Conservation (phyloP, 2,888 invertebrate species). For the Ptycholaimellus sp. region DNA sequence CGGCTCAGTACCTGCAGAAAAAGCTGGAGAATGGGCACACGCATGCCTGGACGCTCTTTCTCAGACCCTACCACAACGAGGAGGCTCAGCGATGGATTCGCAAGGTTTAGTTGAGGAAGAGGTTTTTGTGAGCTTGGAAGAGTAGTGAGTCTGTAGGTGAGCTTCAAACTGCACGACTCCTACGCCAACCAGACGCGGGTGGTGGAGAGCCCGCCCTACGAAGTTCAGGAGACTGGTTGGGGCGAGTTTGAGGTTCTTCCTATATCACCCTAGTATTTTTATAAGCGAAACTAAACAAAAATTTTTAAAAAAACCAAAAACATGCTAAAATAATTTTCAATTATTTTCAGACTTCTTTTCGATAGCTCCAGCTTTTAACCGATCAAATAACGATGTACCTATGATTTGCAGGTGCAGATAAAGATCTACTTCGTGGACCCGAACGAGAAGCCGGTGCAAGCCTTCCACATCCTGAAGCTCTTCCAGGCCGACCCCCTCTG, state of each 20-base stretch:
- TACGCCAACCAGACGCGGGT: slow-evolving; percentile 79
- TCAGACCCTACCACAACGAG: slow-evolving; percentile 55
- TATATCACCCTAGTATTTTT: background rate
- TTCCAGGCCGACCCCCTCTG: slow-evolving; percentile 48
- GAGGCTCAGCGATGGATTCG: slow-evolving; percentile 11
- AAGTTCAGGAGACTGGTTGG: slow-evolving; percentile 94
- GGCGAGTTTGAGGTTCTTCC: slow-evolving; percentile 66
- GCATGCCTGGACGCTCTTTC: slow-evolving; percentile 54
- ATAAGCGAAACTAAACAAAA: too few relatives aligned
- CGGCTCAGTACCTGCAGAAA: slow-evolving; percentile 78
- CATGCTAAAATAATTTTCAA: too few relatives aligned
- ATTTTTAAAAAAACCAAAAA: too few relatives aligned
- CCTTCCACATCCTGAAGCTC: slow-evolving; percentile 76
- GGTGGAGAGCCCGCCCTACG: slow-evolving; percentile 78
- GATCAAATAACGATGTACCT: too few relatives aligned
- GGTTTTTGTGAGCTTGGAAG: too few relatives aligned
- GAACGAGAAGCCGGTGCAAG: slow-evolving; percentile 72
- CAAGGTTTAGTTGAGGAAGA: slow-evolving; percentile 23
- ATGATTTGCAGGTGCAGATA: slow-evolving; percentile 45
- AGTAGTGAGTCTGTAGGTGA: slow-evolving; percentile 40
- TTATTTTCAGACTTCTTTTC: too few relatives aligned
- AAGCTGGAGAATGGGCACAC: slow-evolving; percentile 72
- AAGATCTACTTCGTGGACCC: slow-evolving; percentile 91
- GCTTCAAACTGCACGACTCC: slow-evolving; percentile 90
- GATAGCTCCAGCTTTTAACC: too few relatives aligned